These are phyloP conservation scores for Oasisia sp. DNA, from an alignment of 2,888 invertebrate genomes.

Conservation along the genomic window DNA sequence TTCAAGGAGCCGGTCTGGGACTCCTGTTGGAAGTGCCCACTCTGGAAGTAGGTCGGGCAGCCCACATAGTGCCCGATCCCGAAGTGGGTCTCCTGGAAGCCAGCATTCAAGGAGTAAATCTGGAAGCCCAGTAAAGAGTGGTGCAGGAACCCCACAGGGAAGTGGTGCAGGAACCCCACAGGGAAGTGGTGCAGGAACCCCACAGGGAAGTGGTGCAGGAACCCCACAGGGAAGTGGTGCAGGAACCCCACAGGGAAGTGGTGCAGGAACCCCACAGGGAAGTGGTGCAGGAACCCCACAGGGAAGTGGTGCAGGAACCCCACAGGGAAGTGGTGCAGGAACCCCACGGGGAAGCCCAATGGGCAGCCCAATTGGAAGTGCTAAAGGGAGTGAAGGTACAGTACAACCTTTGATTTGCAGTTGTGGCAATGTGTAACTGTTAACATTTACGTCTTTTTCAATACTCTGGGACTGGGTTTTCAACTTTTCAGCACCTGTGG, in stretches of 20 bases:
- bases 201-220: constrained; percentile 26
- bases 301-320: constrained; percentile 27
- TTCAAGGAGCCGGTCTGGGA: constrained; percentile 39
- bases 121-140: constrained; percentile 29
- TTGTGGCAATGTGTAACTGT: neutral
- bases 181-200: constrained; percentile 26
- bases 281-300: constrained; percentile 26
- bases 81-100: constrained; percentile 23
- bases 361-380: neutral
- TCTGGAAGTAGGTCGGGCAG: constrained; percentile 20
- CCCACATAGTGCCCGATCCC: constrained; percentile 23
- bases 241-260: constrained; percentile 11
- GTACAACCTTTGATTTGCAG: neutral
- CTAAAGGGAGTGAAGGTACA: neutral
- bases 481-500: no score
- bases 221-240: constrained; percentile 23
- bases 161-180: constrained; percentile 26
- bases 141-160: constrained; percentile 24
- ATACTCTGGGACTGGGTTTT: no score
- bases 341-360: neutral
- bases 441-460: no score
- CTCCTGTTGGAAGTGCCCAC: constrained; percentile 21
- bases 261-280: constrained; percentile 25
- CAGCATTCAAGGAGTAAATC: constrained; percentile 26
- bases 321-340: constrained; percentile 27